Evolutionary conservation across 2,797 vertebrate genomes (phyloP).

Genomic region (Crocodylus rhombifer): DNA sequence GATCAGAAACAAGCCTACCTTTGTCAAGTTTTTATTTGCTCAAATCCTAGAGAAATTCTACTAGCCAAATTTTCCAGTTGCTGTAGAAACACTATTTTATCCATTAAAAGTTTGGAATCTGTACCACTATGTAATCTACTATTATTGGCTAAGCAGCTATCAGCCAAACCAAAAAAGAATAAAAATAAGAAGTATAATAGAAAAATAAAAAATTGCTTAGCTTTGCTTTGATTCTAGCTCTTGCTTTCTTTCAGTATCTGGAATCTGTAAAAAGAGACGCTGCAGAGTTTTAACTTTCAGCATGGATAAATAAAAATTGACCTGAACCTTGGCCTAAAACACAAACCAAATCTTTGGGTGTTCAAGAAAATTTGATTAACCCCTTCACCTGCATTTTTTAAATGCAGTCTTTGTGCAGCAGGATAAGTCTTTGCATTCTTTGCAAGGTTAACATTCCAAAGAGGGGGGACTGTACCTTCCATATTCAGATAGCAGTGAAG

Average conservation of each 20-base stretch:
- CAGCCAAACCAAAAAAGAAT: slow-evolving; percentile 58
- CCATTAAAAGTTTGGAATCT: slow-evolving; percentile 53
- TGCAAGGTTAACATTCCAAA: neutral
- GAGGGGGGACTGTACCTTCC: neutral
- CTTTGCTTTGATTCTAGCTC: neutral
- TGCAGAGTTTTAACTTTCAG: neutral
- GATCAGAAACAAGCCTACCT: slow-evolving; percentile 80
- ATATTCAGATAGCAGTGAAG: neutral
- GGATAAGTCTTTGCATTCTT: slow-evolving; percentile 3
- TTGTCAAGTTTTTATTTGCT: slow-evolving; percentile 75
- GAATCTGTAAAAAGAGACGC: slow-evolving; percentile 11
- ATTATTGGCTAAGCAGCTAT: slow-evolving; percentile 51
- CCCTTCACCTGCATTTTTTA: neutral
- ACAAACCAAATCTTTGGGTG: neutral
- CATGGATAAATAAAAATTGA: neutral
- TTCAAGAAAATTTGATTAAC: neutral
- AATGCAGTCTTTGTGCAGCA: neutral
- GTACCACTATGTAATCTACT: slow-evolving; percentile 29
- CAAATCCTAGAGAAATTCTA: slow-evolving; percentile 40
- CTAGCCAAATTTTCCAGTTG: slow-evolving; percentile 57
- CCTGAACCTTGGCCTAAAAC: neutral
- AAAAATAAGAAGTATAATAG: slow-evolving; percentile 23
- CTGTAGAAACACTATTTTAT: slow-evolving; percentile 60
- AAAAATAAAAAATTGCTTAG: slow-evolving; percentile 20
- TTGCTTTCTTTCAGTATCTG: slow-evolving; percentile 15